phyloP scores from a whole-genome alignment of 1,140 invertebrate genomes.

The Hesperophylax magnus region DNA sequence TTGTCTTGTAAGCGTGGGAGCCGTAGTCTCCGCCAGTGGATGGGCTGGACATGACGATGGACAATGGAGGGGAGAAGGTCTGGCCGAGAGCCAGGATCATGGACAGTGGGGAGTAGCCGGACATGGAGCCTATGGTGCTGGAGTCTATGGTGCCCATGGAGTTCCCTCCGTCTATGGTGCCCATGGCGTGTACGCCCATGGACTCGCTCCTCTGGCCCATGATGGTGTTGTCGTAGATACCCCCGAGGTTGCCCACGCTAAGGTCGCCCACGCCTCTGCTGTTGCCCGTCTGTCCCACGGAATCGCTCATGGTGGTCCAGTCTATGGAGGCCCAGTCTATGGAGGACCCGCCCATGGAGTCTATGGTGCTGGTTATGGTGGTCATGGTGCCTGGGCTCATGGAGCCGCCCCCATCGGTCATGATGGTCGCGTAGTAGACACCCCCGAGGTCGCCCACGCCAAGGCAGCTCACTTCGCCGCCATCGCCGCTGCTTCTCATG shows the following conservation, averaged over 20 bases:
- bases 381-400: conserved; percentile 29
- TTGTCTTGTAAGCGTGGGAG: conserved; percentile 38
- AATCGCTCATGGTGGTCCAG: too few relatives aligned
- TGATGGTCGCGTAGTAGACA: conserved; percentile 53
- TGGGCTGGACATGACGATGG: conserved; percentile 2
- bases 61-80: conserved; percentile 18
- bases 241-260: conserved; percentile 62
- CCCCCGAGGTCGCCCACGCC: conserved; percentile 53
- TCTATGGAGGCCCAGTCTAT: too few relatives aligned
- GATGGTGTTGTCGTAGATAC: conserved; percentile 27
- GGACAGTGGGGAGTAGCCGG: not conserved
- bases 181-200: conserved; percentile 50
- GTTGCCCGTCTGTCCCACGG: too few relatives aligned
- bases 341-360: too few relatives aligned
- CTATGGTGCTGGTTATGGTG: not conserved
- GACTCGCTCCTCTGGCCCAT: conserved; percentile 47
- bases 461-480: conserved; percentile 51
- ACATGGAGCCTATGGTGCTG: not conserved
- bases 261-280: conserved; percentile 12
- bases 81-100: conserved; percentile 34
- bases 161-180: conserved; percentile 10
- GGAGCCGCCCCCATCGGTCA: conserved; percentile 46
- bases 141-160: not conserved
- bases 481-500: not conserved
- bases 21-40: conserved; percentile 5